Evolutionary conservation across 1,140 invertebrate genomes (phyloP).

Genomic region (Batillaria attramentaria): DNA sequence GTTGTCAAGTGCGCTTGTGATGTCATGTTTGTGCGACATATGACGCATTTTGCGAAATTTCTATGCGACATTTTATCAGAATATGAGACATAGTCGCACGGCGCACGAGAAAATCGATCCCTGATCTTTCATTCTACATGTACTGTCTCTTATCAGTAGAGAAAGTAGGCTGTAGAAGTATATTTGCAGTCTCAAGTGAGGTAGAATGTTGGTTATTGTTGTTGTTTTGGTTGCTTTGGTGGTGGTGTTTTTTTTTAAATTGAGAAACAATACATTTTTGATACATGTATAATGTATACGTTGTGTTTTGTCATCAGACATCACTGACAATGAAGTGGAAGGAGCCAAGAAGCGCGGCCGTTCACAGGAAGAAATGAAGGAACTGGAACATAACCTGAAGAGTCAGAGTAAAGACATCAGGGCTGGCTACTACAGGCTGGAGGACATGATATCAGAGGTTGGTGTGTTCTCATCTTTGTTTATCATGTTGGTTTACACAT

Average conservation of each 20-base stretch:
- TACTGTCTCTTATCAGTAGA: no score
- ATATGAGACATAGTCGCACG: no score
- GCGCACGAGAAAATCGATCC: no score
- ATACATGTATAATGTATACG: not conserved
- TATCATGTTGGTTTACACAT: no score
- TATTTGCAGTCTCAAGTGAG: no score
- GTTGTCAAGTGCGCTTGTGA: no score
- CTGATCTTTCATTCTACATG: no score
- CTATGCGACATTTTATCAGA: no score
- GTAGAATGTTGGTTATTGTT: not conserved
- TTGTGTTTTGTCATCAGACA: slow-evolving; percentile 35
- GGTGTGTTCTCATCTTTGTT: not conserved
- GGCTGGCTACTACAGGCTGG: slow-evolving; percentile 85
- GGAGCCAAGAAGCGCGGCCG: slow-evolving; percentile 38
- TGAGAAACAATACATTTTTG: not conserved
- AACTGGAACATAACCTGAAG: slow-evolving; percentile 71
- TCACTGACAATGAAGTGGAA: slow-evolving; percentile 53
- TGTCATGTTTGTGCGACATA: no score
- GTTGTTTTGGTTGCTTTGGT: not conserved
- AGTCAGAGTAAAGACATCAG: slow-evolving; percentile 85
- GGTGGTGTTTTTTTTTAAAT: not conserved
- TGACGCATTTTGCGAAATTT: no score
- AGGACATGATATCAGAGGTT: slow-evolving; percentile 64
- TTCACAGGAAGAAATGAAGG: slow-evolving; percentile 36
- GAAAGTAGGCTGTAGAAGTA: no score